phyloP scores from a whole-genome alignment of 2,888 invertebrate species.

The Desoria tigrina region DNA sequence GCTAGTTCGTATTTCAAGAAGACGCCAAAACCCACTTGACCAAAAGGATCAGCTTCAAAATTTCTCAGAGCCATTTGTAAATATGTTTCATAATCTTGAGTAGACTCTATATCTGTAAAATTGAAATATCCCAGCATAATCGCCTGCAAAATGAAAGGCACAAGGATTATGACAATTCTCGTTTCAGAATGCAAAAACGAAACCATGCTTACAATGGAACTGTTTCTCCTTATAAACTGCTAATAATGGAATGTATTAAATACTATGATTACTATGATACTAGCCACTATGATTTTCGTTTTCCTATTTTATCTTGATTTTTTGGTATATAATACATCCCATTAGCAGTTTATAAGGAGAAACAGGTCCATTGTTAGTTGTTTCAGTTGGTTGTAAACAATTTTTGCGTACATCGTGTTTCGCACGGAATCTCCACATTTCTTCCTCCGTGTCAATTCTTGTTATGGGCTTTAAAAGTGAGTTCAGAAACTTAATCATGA shows the following conservation, averaged over 20 bases:
- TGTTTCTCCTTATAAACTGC: background rate
- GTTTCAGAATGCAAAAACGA: too few relatives aligned
- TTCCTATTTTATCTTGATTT: background rate
- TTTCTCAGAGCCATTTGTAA: slow-evolving; percentile 51
- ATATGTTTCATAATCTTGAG: slow-evolving; percentile 49
- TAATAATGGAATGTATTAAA: too few relatives aligned
- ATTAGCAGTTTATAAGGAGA: slow-evolving; percentile 10
- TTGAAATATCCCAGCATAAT: slow-evolving; percentile 50
- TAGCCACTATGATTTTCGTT: too few relatives aligned
- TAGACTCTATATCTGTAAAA: slow-evolving; percentile 40
- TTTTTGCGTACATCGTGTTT: slow-evolving; percentile 53
- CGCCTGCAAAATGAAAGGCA: slow-evolving; percentile 37
- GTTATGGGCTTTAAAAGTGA: slow-evolving; percentile 46
- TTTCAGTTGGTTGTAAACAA: too few relatives aligned
- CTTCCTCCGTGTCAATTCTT: slow-evolving; percentile 51
- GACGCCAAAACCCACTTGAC: slow-evolving; percentile 51
- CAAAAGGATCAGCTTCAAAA: slow-evolving; percentile 52
- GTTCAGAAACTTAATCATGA: slow-evolving; percentile 49
- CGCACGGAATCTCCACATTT: slow-evolving; percentile 50
- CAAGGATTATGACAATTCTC: slow-evolving; percentile 2
- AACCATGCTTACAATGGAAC: too few relatives aligned
- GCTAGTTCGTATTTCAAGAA: slow-evolving; percentile 45
- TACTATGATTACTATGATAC: too few relatives aligned
- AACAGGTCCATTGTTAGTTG: background rate
- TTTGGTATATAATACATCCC: slow-evolving; percentile 10